Percentiles rank a stretch among this genome's conserved stretches.
Conservation (phyloP, 2,888 invertebrate species). For the Eupithecia subfuscata region DNA sequence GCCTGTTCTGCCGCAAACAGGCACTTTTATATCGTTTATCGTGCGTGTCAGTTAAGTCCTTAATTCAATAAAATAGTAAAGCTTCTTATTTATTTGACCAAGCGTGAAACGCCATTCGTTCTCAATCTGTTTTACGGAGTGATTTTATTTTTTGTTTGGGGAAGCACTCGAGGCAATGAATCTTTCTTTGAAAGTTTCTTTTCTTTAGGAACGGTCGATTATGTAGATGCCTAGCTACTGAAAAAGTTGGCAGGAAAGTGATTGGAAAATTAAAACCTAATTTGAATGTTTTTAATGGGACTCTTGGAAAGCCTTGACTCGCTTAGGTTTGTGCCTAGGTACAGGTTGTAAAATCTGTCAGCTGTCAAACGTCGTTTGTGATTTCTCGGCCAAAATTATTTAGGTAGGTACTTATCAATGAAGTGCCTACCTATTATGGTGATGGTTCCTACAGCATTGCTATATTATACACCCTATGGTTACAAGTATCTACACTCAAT, state of each 20-base stretch:
- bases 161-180: conserved; percentile 24
- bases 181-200: conserved; percentile 24
- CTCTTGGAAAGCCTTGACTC: not conserved
- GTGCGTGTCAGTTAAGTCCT: conserved; percentile 82
- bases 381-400: not conserved
- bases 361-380: not conserved
- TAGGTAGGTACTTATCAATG: not conserved
- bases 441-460: not conserved
- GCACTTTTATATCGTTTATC: conserved; percentile 74
- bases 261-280: conserved; percentile 10
- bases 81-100: conserved; percentile 78
- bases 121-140: conserved; percentile 65
- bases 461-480: not conserved
- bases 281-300: not conserved
- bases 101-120: conserved; percentile 71
- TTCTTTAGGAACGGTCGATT: conserved; percentile 17
- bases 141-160: conserved; percentile 48
- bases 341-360: not conserved
- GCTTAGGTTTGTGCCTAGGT: not conserved
- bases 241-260: conserved; percentile 9
- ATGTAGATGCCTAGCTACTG: conserved; percentile 5
- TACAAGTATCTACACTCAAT: not conserved
- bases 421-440: not conserved
- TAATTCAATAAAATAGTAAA: conserved; percentile 83
- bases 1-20: conserved; percentile 41